These are phyloP conservation scores for Castor canadensis DNA, from an alignment of 2,113 vertebrate species.

Conservation along the genomic window DNA sequence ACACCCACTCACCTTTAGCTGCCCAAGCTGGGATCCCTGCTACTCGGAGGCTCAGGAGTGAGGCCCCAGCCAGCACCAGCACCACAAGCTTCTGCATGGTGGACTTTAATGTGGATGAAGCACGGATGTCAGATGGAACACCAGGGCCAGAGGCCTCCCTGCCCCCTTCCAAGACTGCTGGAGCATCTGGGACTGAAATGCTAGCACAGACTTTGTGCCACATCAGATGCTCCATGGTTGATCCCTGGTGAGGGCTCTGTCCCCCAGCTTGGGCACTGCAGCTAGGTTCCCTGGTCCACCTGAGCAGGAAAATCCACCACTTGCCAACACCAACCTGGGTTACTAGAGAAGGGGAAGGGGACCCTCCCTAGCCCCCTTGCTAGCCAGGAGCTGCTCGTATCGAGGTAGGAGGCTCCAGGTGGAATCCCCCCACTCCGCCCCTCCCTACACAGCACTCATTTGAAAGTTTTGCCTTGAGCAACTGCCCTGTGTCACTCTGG, in stretches of 20 bases:
- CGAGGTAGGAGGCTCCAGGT: no score
- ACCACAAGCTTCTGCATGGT: no score
- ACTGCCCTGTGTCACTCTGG: not conserved
- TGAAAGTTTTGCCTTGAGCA: not conserved
- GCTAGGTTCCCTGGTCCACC: not conserved
- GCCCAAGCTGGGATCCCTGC: no score
- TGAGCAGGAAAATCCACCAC: no score
- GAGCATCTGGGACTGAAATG: fast-evolving
- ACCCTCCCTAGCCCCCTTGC: not conserved
- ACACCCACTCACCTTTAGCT: no score
- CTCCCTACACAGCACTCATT: not conserved
- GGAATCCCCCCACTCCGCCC: no score
- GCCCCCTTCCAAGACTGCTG: not conserved
- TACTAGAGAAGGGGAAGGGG: no score
- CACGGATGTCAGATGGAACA: not conserved
- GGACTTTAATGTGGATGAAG: not conserved
- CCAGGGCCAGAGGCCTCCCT: not conserved
- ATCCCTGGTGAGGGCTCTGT: not conserved
- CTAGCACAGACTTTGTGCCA: not conserved
- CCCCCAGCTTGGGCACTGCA: not conserved
- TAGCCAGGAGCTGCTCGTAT: not conserved
- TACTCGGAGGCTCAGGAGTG: no score
- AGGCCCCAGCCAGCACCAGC: no score
- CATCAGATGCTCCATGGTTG: no score
- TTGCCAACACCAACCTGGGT: no score